Conservation (phyloP, 2,797 vertebrate species). For the Hydrophis major region DNA sequence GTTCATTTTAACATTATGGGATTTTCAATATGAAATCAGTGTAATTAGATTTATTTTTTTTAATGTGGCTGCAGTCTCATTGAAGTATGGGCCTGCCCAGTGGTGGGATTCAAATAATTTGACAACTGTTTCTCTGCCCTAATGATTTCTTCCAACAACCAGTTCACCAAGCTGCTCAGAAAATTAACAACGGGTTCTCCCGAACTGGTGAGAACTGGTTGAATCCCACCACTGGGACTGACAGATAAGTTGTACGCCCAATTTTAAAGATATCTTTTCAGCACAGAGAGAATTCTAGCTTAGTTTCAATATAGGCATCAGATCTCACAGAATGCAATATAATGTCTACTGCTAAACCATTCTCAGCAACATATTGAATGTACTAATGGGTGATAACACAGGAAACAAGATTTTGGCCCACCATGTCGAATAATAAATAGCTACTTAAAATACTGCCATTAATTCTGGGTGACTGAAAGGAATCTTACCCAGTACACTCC, state of each 20-base stretch:
- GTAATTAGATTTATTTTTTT: neutral
- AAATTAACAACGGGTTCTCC: no score
- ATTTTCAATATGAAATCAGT: neutral
- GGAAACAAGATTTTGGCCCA: slow-evolving; percentile 9
- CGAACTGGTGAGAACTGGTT: no score
- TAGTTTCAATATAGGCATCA: neutral
- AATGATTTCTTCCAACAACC: no score
- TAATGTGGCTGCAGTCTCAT: neutral
- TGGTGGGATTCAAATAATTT: no score
- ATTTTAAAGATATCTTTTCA: neutral
- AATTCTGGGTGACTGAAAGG: neutral
- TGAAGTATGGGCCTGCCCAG: neutral
- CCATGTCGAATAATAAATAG: slow-evolving; percentile 9
- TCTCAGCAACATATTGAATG: neutral
- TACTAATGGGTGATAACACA: neutral
- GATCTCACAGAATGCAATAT: neutral
- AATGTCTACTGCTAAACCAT: neutral
- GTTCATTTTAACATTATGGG: neutral
- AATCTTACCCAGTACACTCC: neutral
- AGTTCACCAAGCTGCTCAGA: no score
- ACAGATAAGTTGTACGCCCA: neutral
- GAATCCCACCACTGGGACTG: no score
- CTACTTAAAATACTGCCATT: neutral
- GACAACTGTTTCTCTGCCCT: no score
- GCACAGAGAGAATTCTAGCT: neutral